phyloP scores from a whole-genome alignment of 2,888 invertebrate genomes.

The Caenorhabditis becei region DNA sequence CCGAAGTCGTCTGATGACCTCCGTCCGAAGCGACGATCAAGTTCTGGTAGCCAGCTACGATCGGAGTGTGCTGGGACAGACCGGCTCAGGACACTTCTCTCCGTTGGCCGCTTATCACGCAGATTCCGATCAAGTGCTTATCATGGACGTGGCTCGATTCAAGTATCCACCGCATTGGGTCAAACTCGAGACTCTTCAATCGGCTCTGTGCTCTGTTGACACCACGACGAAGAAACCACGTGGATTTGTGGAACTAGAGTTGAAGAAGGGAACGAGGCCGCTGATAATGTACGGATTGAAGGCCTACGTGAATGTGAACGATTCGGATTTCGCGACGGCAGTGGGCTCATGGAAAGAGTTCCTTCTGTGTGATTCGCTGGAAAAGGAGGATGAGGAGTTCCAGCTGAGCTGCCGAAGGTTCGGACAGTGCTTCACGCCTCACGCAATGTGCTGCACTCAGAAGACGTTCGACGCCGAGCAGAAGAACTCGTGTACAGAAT shows the following conservation, averaged over 20 bases:
- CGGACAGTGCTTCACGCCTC: slow-evolving; percentile 70
- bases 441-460: slow-evolving; percentile 69
- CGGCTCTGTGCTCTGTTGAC: slow-evolving; percentile 82
- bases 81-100: slow-evolving; percentile 82
- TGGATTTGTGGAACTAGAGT: slow-evolving; percentile 57
- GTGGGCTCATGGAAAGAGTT: slow-evolving; percentile 69
- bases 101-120: slow-evolving; percentile 82
- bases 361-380: slow-evolving; percentile 61
- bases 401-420: slow-evolving; percentile 62
- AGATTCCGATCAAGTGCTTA: slow-evolving; percentile 79
- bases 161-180: slow-evolving; percentile 83
- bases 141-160: slow-evolving; percentile 83
- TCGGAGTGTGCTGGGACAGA: slow-evolving; percentile 81
- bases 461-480: slow-evolving; percentile 66
- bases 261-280: slow-evolving; percentile 64
- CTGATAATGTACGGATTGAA: slow-evolving; percentile 73
- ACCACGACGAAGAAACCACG: slow-evolving; percentile 72
- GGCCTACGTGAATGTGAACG: slow-evolving; percentile 67
- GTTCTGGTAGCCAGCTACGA: slow-evolving; percentile 82
- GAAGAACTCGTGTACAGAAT: slow-evolving; percentile 45
- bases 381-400: slow-evolving; percentile 68
- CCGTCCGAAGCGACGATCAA: slow-evolving; percentile 71
- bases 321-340: slow-evolving; percentile 68
- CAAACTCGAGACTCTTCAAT: slow-evolving; percentile 77
- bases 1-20: slow-evolving; percentile 61